Evolutionary conservation across 2,113 vertebrate genomes (phyloP).

Genomic region (Sprattus sprattus): DNA sequence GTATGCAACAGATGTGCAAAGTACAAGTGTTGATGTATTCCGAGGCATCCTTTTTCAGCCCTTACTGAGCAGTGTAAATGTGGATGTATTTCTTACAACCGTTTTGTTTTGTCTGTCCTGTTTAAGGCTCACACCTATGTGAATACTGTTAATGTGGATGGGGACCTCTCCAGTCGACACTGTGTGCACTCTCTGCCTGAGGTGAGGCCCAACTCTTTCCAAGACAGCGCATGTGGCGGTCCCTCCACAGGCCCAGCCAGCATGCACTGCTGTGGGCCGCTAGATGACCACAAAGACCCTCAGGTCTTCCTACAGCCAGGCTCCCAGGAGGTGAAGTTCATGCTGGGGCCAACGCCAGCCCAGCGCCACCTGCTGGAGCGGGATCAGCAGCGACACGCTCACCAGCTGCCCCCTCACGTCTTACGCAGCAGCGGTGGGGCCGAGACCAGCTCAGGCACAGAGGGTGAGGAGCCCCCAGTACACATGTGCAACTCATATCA

Average conservation of each 20-base stretch:
- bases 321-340: conserved; percentile 89
- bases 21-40: too few species aligned
- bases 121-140: conserved; percentile 95
- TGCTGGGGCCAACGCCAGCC: conserved; percentile 84
- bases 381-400: conserved; percentile 67
- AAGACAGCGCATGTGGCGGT: conserved; percentile 66
- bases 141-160: conserved; percentile 87
- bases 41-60: too few species aligned
- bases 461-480: conserved; percentile 69
- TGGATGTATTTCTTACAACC: too few species aligned
- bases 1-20: too few species aligned
- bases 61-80: too few species aligned
- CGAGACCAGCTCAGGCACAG: conserved; percentile 70
- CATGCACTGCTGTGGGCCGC: conserved; percentile 74
- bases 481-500: conserved; percentile 74
- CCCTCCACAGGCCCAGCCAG: conserved; percentile 63
- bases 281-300: conserved; percentile 82
- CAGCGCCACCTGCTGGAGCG: conserved; percentile 77
- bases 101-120: not conserved
- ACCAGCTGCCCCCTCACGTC: conserved; percentile 56
- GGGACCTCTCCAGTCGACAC: conserved; percentile 83
- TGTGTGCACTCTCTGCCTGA: conserved; percentile 90
- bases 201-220: conserved; percentile 77
- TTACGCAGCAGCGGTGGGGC: conserved; percentile 56
- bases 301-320: conserved; percentile 89